phyloP scores from a whole-genome alignment of 2,113 vertebrate species.

The Sebastes schlegelii region DNA sequence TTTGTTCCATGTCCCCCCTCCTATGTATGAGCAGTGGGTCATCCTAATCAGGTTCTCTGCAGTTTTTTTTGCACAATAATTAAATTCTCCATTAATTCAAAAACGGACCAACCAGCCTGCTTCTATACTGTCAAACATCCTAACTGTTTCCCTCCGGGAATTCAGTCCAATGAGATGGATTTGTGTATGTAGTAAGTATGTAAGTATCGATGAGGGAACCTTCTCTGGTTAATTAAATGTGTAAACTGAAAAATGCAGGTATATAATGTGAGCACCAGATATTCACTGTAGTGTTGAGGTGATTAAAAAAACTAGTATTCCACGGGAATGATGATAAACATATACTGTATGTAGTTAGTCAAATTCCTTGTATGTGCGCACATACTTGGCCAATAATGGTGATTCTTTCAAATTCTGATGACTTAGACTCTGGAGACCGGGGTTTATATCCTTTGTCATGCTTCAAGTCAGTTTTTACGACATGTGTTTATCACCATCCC shows the following conservation, averaged over 20 bases:
- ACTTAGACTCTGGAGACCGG: not conserved
- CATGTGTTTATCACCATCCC: not conserved
- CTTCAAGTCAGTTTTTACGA: not conserved
- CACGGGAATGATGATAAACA: not conserved
- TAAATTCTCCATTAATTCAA: constrained; percentile 45
- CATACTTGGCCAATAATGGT: too few species aligned
- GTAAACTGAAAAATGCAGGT: constrained; percentile 1
- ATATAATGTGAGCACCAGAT: not conserved
- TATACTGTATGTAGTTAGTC: not conserved
- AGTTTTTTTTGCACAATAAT: constrained; percentile 41
- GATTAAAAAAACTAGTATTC: not conserved
- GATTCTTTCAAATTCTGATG: too few species aligned
- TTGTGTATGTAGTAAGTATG: not conserved
- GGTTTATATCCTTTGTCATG: not conserved
- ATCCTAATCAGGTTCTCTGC: constrained; percentile 32
- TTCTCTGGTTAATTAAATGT: not conserved
- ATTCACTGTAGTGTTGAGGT: not conserved
- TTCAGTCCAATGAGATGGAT: not conserved
- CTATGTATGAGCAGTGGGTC: not conserved
- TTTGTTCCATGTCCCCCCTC: constrained; percentile 11
- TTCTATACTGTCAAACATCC: constrained; percentile 19
- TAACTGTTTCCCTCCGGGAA: not conserved
- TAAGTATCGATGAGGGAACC: not conserved
- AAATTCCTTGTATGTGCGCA: too few species aligned
- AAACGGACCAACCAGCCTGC: constrained; percentile 19